Evolutionary conservation across 1,140 invertebrate species (phyloP).

Genomic region (Leptonema lineaticorne): DNA sequence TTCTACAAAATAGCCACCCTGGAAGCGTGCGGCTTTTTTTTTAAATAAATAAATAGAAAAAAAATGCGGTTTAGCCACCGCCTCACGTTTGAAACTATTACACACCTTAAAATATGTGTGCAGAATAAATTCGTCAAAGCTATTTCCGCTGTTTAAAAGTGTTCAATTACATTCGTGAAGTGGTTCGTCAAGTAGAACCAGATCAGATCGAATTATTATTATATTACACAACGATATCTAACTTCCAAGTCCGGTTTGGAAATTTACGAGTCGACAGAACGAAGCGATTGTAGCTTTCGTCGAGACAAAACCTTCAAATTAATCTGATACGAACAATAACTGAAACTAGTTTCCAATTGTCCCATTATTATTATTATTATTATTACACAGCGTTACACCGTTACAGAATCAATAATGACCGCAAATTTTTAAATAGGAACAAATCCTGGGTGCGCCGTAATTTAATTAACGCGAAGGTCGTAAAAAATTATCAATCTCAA

Average conservation of each 20-base stretch:
- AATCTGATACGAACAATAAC: constrained; percentile 1
- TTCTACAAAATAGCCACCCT: no score
- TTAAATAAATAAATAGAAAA: no score
- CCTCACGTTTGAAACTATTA: neutral
- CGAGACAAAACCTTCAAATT: constrained; percentile 10
- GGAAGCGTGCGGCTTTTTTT: no score
- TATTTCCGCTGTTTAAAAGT: neutral
- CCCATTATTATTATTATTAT: no score
- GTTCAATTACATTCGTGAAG: neutral
- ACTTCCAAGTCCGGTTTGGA: neutral
- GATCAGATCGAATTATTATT: constrained; percentile 3
- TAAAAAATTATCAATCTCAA: no score
- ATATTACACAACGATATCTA: constrained; percentile 1
- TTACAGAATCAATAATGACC: no score
- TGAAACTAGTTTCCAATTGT: no score
- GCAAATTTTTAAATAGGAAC: no score
- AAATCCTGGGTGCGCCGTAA: no score
- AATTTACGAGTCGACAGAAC: constrained; percentile 2
- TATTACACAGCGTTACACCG: no score
- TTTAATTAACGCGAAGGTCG: no score
- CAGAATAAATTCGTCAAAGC: neutral
- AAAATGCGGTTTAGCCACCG: no score
- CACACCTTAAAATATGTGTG: neutral
- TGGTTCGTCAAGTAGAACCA: constrained; percentile 5
- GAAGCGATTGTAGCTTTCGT: constrained; percentile 2